phyloP scores from a whole-genome alignment of 2,888 invertebrate genomes.

The Pedicia rivosa region DNA sequence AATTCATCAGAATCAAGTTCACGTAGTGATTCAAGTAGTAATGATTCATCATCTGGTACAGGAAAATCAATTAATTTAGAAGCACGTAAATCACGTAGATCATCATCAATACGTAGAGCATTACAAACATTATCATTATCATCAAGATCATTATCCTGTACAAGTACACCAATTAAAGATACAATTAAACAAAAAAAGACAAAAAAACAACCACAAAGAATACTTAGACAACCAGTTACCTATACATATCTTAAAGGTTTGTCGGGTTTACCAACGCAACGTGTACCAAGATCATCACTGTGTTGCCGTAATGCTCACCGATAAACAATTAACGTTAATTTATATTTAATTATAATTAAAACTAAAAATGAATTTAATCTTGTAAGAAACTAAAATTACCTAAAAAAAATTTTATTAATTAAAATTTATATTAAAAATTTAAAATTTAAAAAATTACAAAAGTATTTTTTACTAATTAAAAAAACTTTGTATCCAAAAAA shows the following conservation, averaged over 20 bases:
- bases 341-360: too few species aligned
- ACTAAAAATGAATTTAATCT: too few species aligned
- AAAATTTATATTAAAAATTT: too few species aligned
- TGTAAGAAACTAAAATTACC: too few species aligned
- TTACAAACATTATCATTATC: conserved; percentile 51
- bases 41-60: conserved; percentile 29
- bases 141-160: conserved; percentile 46
- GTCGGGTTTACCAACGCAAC: conserved; percentile 66
- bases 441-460: too few species aligned
- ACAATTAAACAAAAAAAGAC: conserved; percentile 8
- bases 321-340: conserved; percentile 22
- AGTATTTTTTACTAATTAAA: too few species aligned
- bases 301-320: conserved; percentile 25
- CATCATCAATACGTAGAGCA: conserved; percentile 51
- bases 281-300: conserved; percentile 46
- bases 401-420: too few species aligned
- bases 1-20: conserved; percentile 16
- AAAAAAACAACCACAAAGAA: conserved; percentile 47
- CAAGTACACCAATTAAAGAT: conserved; percentile 28
- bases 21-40: conserved; percentile 46
- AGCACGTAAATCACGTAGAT: conserved; percentile 29
- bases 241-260: conserved; percentile 69
- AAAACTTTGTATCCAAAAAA: too few species aligned
- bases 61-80: conserved; percentile 3
- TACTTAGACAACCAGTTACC: conserved; percentile 58